phyloP scores from a whole-genome alignment of 2,888 invertebrate genomes.

The Vanessa cardui region DNA sequence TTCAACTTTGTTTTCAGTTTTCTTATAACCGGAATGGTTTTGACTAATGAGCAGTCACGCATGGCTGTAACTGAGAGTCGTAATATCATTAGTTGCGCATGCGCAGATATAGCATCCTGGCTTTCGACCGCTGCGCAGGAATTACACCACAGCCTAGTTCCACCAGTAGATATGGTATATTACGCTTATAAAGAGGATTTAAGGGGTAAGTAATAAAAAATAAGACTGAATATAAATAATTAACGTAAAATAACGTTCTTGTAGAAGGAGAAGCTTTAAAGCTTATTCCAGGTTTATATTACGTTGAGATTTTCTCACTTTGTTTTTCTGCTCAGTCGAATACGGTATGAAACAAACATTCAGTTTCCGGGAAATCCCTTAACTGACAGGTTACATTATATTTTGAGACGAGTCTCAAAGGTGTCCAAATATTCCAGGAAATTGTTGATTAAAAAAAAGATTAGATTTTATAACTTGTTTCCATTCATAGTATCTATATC shows the following conservation, averaged over 20 bases:
- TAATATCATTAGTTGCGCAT: slow-evolving; percentile 67
- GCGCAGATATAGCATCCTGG: slow-evolving; percentile 71
- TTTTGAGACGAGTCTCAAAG: slow-evolving; percentile 31
- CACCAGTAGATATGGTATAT: slow-evolving; percentile 69
- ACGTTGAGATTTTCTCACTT: too few relatives aligned
- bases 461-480: too few relatives aligned
- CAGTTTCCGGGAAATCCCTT: slow-evolving; percentile 41
- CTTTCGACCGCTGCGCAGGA: slow-evolving; percentile 67
- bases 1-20: slow-evolving; percentile 53
- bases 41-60: slow-evolving; percentile 73
- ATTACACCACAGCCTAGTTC: slow-evolving; percentile 67
- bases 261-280: too few relatives aligned
- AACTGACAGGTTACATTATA: slow-evolving; percentile 34
- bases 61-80: slow-evolving; percentile 58
- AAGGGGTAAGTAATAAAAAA: slow-evolving; percentile 52
- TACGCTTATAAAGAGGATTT: slow-evolving; percentile 72
- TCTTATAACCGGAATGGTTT: slow-evolving; percentile 70
- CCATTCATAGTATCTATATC: too few relatives aligned
- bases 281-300: too few relatives aligned
- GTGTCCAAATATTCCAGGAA: background rate
- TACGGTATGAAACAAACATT: slow-evolving; percentile 20
- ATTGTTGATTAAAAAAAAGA: background rate
- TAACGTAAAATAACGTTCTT: too few relatives aligned
- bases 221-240: too few relatives aligned
- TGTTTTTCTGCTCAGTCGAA: too few relatives aligned